Evolutionary conservation across 2,888 invertebrate genomes (phyloP).

Genomic region (Trypoxylon attenuatum): DNA sequence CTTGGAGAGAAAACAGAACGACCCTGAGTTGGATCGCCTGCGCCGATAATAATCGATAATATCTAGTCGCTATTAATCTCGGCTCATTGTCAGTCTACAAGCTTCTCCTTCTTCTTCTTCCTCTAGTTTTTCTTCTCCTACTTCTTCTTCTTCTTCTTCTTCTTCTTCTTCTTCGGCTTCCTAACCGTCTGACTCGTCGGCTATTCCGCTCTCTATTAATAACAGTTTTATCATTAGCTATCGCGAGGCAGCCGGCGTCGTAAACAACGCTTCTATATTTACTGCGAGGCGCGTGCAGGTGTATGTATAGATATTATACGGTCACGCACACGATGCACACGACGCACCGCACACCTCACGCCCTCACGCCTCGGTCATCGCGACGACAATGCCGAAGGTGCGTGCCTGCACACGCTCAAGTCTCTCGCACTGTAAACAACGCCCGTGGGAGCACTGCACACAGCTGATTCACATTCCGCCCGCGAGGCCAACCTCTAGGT

Average conservation of each 20-base stretch:
- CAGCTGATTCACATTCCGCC: constrained; percentile 56
- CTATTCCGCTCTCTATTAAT: constrained; percentile 40
- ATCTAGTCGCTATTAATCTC: constrained; percentile 8
- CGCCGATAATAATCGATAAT: neutral
- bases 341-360: no score
- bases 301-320: constrained; percentile 5
- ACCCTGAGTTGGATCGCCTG: no score
- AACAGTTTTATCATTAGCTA: constrained; percentile 37
- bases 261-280: constrained; percentile 48
- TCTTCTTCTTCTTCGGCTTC: no score
- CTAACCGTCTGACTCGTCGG: neutral
- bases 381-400: no score
- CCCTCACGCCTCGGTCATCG: no score
- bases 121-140: no score
- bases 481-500: constrained; percentile 50
- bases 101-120: neutral
- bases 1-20: no score
- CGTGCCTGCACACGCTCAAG: constrained; percentile 6
- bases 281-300: constrained; percentile 27
- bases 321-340: constrained; percentile 26
- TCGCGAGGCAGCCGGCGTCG: constrained; percentile 29
- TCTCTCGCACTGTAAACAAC: constrained; percentile 41
- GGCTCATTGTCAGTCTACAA: no score
- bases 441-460: constrained; percentile 47
- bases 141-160: no score